Base-by-base conservation (phyloP, 2,888 invertebrate species). In the Rotaria socialis region DNA sequence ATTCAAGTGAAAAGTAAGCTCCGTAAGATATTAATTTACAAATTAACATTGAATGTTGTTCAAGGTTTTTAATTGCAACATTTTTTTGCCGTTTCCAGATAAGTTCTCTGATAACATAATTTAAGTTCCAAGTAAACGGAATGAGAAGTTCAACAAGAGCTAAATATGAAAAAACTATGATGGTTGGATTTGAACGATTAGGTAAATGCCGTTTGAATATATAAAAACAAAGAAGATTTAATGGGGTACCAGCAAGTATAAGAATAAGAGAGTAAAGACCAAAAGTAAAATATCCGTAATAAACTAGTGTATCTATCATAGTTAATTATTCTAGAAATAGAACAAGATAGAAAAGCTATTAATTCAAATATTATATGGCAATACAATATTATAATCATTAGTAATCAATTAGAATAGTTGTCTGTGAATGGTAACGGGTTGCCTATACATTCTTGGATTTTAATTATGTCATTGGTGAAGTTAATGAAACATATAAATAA, bases 1-100 rank as follows among this genome's bases (percentile, higher is more conserved):
- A 85, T 84, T 86, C 74, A 55, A 86, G 74, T n/a, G 52, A 85
- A 85, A 86, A 86, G 50, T 85, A 60, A 7, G 86, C 86, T 43
- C 74, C 56, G 41, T 55, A 86, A 10, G 85, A 85, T 52, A 86
- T 58, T n/a, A 85, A 56, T 84, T 84, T 86, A 85, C 86, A 86
- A 56, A 86, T 43, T 52, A 86, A 85, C 27, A 86, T 50, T 14
- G 80, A 80, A 52, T 85, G 56, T 55, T 86, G 58, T 85, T 86
- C 86, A 27, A 86, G 58, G 55, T 86, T 86, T 60, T 80, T 58
- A 58, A 85, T 74, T 43, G 24, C 7, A 43, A 4, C 22, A 47
- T 43, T 22, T 41, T 43, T 19, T 35, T 75, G 56, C 19, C 43
- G 85, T 85, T 85, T 85, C 55, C 75, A 86, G 74, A 86, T 55